These are phyloP conservation scores for Agrochola litura DNA, from an alignment of 2,888 invertebrate species.

Conservation along the genomic window DNA sequence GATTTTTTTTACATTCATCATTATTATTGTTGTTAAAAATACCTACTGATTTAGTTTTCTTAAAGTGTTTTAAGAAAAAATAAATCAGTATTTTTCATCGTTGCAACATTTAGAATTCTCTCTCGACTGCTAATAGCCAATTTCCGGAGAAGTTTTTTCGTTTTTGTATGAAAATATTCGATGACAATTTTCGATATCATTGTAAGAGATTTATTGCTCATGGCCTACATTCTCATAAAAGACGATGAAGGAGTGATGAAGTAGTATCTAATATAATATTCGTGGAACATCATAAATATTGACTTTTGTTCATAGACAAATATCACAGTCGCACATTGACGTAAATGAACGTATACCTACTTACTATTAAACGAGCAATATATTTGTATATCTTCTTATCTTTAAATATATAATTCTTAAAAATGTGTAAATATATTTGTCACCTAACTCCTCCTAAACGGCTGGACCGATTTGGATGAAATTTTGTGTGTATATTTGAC, in stretches of 20 bases:
- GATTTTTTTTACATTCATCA: neutral
- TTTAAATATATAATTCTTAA: too few species aligned
- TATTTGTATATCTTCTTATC: too few species aligned
- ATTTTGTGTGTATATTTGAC: too few species aligned
- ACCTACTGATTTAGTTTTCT: neutral
- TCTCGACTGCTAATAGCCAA: conserved; percentile 29
- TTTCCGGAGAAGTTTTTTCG: conserved; percentile 36
- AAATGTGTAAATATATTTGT: too few species aligned
- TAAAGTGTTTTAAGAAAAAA: neutral
- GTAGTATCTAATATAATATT: too few species aligned
- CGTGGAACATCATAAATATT: too few species aligned
- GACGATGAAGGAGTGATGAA: neutral
- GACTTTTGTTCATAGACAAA: too few species aligned
- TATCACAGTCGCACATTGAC: too few species aligned
- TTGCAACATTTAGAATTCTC: conserved; percentile 21
- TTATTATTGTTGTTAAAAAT: neutral
- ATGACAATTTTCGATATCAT: neutral
- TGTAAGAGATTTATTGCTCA: neutral
- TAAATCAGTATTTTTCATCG: neutral
- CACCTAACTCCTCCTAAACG: too few species aligned
- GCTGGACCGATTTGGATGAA: too few species aligned
- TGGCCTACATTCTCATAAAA: neutral
- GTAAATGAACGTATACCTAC: too few species aligned
- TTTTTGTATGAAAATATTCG: conserved; percentile 33
- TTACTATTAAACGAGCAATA: too few species aligned